Conservation (phyloP, 2,113 vertebrate genomes). For the Oncorhynchus clarkii region DNA sequence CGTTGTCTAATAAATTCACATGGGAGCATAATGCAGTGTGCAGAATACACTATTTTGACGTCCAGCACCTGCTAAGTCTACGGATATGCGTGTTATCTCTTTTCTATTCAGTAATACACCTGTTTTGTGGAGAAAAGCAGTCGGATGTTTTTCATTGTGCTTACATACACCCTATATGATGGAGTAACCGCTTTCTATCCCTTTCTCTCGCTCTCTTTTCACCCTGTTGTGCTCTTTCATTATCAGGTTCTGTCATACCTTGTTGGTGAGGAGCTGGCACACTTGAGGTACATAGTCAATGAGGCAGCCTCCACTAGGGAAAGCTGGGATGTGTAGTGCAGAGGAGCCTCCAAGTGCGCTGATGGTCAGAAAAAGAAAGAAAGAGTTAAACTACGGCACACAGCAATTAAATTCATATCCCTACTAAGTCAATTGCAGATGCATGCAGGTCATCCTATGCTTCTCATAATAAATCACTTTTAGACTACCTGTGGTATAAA, state of each 20-base stretch:
- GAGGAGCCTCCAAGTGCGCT: constrained; percentile 95
- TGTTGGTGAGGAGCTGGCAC: constrained; percentile 95
- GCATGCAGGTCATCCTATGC: not conserved
- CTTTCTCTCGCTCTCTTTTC: not conserved
- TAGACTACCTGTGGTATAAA: too few relatives aligned
- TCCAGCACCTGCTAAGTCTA: too few relatives aligned
- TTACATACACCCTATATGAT: too few relatives aligned
- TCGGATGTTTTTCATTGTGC: too few relatives aligned
- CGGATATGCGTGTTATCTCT: too few relatives aligned
- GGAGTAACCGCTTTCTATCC: not conserved
- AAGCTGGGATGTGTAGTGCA: constrained; percentile 94
- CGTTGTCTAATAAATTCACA: too few relatives aligned
- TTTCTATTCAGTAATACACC: too few relatives aligned
- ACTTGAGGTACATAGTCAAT: constrained; percentile 99
- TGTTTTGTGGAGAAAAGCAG: too few relatives aligned
- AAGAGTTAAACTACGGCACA: not conserved
- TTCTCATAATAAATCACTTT: not conserved
- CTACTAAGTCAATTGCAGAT: not conserved
- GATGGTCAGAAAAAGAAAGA: constrained; percentile 45
- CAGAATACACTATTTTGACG: too few relatives aligned
- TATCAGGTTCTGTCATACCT: constrained; percentile 75
- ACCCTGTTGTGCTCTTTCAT: not conserved
- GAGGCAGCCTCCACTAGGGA: constrained; percentile 94
- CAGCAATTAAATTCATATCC: not conserved
- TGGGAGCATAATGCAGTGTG: too few relatives aligned